Evolutionary conservation across 2,797 vertebrate genomes (phyloP).

Genomic region (Bufotes viridis): DNA sequence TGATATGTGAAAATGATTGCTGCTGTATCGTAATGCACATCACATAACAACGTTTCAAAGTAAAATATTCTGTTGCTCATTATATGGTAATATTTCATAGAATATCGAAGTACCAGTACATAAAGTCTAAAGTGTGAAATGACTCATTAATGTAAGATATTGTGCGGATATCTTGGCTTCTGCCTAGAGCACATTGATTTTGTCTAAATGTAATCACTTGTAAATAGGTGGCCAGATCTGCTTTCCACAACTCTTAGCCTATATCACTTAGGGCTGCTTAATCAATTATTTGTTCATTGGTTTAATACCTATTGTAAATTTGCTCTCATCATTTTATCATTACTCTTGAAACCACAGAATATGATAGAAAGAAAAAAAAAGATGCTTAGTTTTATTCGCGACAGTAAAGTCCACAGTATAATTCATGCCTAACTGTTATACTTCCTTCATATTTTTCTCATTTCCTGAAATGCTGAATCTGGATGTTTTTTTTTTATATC

Average conservation of each 20-base stretch:
- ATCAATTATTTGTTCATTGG: conserved; percentile 20
- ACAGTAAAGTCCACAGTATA: not conserved
- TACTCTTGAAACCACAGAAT: not conserved
- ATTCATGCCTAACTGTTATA: conserved; percentile 15
- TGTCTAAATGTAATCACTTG: conserved; percentile 30
- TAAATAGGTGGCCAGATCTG: conserved; percentile 33
- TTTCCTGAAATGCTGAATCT: conserved; percentile 54
- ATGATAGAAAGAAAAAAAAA: not conserved
- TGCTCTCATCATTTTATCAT: conserved; percentile 1
- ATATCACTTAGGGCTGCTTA: not conserved
- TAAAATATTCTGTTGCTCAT: not conserved
- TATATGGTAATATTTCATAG: not conserved
- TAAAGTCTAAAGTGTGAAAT: conserved; percentile 17
- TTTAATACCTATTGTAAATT: not conserved
- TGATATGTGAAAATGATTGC: not conserved
- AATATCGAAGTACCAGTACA: not conserved
- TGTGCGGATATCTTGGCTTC: conserved; percentile 19
- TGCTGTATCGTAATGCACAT: not conserved
- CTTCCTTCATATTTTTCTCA: conserved; percentile 31
- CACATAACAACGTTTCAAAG: not conserved
- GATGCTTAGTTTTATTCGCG: not conserved
- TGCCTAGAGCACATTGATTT: conserved; percentile 28
- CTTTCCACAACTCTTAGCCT: not conserved
- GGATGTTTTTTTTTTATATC: conserved; percentile 48
- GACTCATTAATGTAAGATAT: conserved; percentile 4